phyloP scores from a whole-genome alignment of 2,888 invertebrate genomes.

The Callimorpha dominula region DNA sequence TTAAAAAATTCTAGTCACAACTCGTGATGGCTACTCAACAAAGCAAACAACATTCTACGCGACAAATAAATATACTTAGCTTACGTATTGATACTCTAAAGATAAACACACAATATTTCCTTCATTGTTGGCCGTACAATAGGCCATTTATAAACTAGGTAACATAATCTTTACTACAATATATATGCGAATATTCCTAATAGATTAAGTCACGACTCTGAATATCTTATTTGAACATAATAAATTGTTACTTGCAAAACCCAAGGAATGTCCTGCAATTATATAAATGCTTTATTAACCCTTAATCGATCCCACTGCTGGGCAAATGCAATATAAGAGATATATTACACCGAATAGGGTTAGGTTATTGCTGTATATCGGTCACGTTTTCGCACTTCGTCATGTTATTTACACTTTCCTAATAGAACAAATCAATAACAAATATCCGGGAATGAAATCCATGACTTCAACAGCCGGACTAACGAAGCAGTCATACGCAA shows the following conservation, averaged over 20 bases:
- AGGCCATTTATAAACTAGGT: conserved; percentile 59
- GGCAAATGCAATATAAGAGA: background rate
- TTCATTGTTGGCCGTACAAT: conserved; percentile 65
- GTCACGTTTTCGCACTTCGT: background rate
- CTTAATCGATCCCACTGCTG: background rate
- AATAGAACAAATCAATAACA: background rate
- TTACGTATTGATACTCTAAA: conserved; percentile 41
- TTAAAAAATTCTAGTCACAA: too few species aligned
- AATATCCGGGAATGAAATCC: background rate
- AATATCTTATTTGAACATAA: conserved; percentile 34
- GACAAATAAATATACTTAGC: conserved; percentile 43
- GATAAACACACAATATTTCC: conserved; percentile 60
- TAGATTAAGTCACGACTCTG: conserved; percentile 45
- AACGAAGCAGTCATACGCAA: background rate
- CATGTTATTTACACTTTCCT: background rate
- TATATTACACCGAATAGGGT: background rate
- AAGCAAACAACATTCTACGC: conserved; percentile 34
- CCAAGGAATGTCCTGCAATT: conserved; percentile 4
- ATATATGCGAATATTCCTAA: conserved; percentile 51
- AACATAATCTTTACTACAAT: conserved; percentile 51
- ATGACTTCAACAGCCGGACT: background rate
- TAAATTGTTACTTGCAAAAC: conserved; percentile 27
- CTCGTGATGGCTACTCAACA: background rate
- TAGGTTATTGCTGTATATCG: background rate
- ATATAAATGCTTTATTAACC: background rate